phyloP scores from a whole-genome alignment of 2,888 invertebrate genomes.

The Creontiades dilutus region DNA sequence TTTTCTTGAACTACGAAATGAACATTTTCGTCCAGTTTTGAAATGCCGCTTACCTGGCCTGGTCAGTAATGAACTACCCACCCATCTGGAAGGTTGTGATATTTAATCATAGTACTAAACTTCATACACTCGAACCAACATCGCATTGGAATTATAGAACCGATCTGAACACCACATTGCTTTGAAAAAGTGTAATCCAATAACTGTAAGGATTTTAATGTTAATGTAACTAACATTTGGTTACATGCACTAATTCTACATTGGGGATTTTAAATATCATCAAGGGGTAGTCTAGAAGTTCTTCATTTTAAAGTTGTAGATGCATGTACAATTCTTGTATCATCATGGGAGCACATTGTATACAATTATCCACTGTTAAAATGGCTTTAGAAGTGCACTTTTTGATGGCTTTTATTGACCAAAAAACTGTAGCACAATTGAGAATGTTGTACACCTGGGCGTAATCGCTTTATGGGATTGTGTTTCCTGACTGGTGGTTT shows the following conservation, averaged over 20 bases:
- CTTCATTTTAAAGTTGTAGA: neutral
- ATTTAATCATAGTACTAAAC: too few relatives aligned
- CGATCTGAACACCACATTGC: slow-evolving; percentile 6
- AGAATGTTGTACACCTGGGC: slow-evolving; percentile 30
- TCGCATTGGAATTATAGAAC: neutral
- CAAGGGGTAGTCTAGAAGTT: neutral
- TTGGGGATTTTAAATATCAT: neutral
- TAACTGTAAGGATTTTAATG: slow-evolving; percentile 6
- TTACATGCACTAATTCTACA: slow-evolving; percentile 13
- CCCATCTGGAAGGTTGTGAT: too few relatives aligned
- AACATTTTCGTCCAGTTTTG: too few relatives aligned
- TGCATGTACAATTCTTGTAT: neutral
- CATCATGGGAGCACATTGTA: too few relatives aligned
- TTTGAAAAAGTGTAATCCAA: slow-evolving; percentile 26
- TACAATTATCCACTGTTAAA: too few relatives aligned
- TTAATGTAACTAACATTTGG: slow-evolving; percentile 27
- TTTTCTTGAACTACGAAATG: too few relatives aligned
- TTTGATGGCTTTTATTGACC: neutral
- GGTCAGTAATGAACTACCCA: too few relatives aligned
- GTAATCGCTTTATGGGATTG: slow-evolving; percentile 37
- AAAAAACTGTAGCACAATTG: neutral
- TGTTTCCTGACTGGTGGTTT: slow-evolving; percentile 25
- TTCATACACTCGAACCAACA: neutral
- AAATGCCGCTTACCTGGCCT: too few relatives aligned
- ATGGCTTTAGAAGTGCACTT: too few relatives aligned